Evolutionary conservation across 1,140 invertebrate species (phyloP).

Genomic region (Euwallacea fornicatus): DNA sequence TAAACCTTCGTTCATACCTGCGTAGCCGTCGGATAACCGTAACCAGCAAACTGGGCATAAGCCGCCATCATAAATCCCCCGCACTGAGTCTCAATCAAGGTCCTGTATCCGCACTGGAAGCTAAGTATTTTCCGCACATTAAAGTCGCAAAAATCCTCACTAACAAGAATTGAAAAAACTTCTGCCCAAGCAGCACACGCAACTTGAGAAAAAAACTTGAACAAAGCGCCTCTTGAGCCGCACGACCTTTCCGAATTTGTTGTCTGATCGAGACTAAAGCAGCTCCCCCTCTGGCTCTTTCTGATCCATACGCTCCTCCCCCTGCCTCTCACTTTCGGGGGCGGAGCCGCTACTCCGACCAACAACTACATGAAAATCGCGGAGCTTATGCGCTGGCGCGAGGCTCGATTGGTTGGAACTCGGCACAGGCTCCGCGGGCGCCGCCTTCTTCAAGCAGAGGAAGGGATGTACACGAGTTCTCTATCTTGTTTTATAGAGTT

Average conservation of each 20-base stretch:
- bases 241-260: constrained; percentile 45
- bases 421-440: constrained; percentile 22
- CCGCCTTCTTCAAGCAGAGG: constrained; percentile 30
- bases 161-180: not conserved
- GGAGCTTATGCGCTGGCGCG: constrained; percentile 36
- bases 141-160: too few relatives aligned
- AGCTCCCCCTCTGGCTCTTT: constrained; percentile 22
- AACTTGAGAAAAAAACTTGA: not conserved
- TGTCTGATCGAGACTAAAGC: constrained; percentile 50
- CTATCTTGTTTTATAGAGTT: constrained; percentile 54
- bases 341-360: constrained; percentile 42
- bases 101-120: not conserved
- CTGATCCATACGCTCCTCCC: constrained; percentile 36
- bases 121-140: too few relatives aligned
- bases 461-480: constrained; percentile 46
- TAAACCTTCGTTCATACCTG: constrained; percentile 59
- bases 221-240: constrained; percentile 7
- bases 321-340: constrained; percentile 43
- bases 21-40: constrained; percentile 76
- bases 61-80: constrained; percentile 64
- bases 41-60: constrained; percentile 77
- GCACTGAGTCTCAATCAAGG: constrained; percentile 36
- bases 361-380: constrained; percentile 49
- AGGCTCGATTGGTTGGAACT: constrained; percentile 43
- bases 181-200: not conserved